Conservation (phyloP, 2,888 invertebrate genomes). For the Lasioglossum morio region DNA sequence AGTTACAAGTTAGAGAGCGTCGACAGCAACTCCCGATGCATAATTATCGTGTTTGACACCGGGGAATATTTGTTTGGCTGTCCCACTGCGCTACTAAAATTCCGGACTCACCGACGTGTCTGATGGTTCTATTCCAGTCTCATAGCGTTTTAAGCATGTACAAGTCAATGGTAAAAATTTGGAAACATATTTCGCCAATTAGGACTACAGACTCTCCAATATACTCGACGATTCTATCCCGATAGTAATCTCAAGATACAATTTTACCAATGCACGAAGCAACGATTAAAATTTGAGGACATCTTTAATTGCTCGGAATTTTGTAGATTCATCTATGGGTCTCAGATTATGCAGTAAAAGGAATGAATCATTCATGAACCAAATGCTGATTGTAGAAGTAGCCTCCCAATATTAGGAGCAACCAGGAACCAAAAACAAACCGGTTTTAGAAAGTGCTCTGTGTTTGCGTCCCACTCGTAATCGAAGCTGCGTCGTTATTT, state of each 20-base stretch:
- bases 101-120: background rate
- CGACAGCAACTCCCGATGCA: conserved; percentile 1
- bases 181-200: background rate
- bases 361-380: background rate
- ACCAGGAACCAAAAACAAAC: conserved; percentile 22
- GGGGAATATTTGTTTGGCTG: conserved; percentile 4
- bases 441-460: conserved; percentile 48
- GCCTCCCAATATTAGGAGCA: conserved; percentile 1
- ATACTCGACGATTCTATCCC: background rate
- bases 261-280: background rate
- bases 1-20: background rate
- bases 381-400: background rate
- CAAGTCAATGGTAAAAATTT: background rate
- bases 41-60: conserved; percentile 8
- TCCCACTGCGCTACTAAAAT: conserved; percentile 16
- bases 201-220: background rate
- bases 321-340: background rate
- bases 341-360: background rate
- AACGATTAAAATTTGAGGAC: background rate
- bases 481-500: background rate
- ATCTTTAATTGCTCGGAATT: background rate
- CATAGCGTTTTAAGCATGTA: background rate
- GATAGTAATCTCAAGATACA: background rate
- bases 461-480: background rate
- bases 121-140: background rate